These are phyloP conservation scores for Aphis craccivora DNA, from an alignment of 1,140 invertebrate species.

Conservation along the genomic window DNA sequence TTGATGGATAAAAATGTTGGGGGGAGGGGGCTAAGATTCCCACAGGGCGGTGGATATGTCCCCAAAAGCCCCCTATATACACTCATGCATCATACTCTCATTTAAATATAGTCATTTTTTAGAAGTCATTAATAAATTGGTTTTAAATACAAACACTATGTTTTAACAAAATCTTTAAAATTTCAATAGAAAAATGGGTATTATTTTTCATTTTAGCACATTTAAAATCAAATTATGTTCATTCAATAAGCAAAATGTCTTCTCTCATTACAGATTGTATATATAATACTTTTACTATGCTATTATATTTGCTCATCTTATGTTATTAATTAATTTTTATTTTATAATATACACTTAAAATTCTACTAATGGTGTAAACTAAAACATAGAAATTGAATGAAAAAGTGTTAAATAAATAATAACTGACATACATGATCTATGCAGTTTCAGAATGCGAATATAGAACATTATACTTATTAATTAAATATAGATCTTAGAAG, in stretches of 20 bases:
- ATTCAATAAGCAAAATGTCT: constrained; percentile 40
- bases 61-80: background rate
- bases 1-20: background rate
- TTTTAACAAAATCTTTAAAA: background rate
- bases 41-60: background rate
- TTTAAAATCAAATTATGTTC: constrained; percentile 29
- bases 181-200: background rate
- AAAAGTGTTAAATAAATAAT: constrained; percentile 38
- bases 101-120: background rate
- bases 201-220: background rate
- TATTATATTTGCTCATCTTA: constrained; percentile 14
- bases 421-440: constrained; percentile 19
- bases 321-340: constrained; percentile 30
- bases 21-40: background rate
- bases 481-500: constrained; percentile 27
- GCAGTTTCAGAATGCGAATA: background rate
- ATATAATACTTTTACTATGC: constrained; percentile 12
- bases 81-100: background rate
- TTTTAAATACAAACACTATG: constrained; percentile 11
- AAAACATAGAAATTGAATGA: constrained; percentile 23
- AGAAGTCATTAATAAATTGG: background rate
- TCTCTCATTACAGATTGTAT: constrained; percentile 11
- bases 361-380: constrained; percentile 30
- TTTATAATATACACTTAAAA: constrained; percentile 45
- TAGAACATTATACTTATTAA: constrained; percentile 14